Conservation (phyloP, 2,888 invertebrate species). For the Rosalia funebris region DNA sequence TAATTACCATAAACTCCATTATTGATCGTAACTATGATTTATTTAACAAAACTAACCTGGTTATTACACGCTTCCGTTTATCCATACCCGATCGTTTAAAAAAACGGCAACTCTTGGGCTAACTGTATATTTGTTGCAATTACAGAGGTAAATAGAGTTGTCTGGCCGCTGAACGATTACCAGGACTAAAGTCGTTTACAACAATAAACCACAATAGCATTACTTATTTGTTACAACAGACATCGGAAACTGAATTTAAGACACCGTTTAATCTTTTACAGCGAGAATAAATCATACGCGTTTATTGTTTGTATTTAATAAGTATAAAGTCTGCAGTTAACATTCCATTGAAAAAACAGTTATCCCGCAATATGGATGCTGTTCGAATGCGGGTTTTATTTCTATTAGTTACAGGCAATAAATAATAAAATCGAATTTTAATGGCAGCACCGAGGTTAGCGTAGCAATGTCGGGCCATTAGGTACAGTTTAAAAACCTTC, state of each 20-base stretch:
- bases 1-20: constrained; percentile 1
- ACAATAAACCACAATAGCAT: constrained; percentile 6
- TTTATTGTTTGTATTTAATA: constrained; percentile 7
- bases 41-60: too few relatives aligned
- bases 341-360: not conserved
- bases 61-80: too few relatives aligned
- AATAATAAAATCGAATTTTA: too few relatives aligned
- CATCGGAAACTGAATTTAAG: not conserved
- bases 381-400: not conserved
- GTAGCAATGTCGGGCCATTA: too few relatives aligned
- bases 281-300: constrained; percentile 1
- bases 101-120: not conserved
- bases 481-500: too few relatives aligned
- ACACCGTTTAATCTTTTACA: constrained; percentile 3
- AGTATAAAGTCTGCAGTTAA: not conserved
- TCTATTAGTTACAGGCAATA: not conserved
- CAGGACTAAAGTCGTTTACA: not conserved
- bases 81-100: too few relatives aligned
- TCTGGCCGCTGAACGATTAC: not conserved
- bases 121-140: constrained; percentile 1
- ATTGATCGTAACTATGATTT: constrained; percentile 1
- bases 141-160: not conserved
- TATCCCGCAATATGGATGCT: not conserved
- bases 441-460: too few relatives aligned
- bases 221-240: constrained; percentile 2